phyloP scores from a whole-genome alignment of 2,888 invertebrate species.

The Aleiodes testaceus region DNA sequence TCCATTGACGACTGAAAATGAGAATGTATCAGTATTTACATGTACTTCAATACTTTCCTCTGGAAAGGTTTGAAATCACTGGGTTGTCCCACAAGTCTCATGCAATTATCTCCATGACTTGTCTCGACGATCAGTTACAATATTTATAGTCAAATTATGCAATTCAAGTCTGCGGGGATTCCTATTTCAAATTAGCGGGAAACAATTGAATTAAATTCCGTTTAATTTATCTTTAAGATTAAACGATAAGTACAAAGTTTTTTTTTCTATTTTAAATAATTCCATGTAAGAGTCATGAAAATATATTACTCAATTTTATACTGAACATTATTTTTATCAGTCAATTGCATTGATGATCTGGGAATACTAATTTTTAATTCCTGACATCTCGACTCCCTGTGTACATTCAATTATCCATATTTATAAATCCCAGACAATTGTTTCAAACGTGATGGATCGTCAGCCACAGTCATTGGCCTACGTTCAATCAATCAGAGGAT shows the following conservation, averaged over 20 bases:
- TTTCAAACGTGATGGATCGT: constrained; percentile 60
- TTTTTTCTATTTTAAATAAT: too few relatives aligned
- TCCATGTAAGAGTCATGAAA: too few relatives aligned
- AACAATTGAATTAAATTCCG: too few relatives aligned
- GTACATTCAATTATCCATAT: constrained; percentile 23
- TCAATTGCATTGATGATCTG: not conserved
- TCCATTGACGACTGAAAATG: not conserved
- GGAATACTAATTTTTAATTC: not conserved
- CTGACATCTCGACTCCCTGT: not conserved
- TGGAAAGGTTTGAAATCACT: too few relatives aligned
- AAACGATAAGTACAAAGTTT: too few relatives aligned
- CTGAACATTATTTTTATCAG: too few relatives aligned
- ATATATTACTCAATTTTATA: too few relatives aligned
- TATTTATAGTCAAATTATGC: not conserved
- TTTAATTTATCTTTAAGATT: too few relatives aligned
- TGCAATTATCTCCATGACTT: not conserved
- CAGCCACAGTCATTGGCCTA: constrained; percentile 53
- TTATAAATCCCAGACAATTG: constrained; percentile 18
- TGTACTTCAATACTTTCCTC: not conserved
- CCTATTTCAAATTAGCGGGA: too few relatives aligned
- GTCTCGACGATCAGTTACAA: not conserved
- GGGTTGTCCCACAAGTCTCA: too few relatives aligned
- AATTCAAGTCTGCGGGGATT: too few relatives aligned
- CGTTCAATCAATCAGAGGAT: constrained; percentile 65
- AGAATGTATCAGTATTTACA: constrained; percentile 1